Base-by-base conservation (phyloP, 1,140 invertebrate species). In the Paracyclopina nana region DNA sequence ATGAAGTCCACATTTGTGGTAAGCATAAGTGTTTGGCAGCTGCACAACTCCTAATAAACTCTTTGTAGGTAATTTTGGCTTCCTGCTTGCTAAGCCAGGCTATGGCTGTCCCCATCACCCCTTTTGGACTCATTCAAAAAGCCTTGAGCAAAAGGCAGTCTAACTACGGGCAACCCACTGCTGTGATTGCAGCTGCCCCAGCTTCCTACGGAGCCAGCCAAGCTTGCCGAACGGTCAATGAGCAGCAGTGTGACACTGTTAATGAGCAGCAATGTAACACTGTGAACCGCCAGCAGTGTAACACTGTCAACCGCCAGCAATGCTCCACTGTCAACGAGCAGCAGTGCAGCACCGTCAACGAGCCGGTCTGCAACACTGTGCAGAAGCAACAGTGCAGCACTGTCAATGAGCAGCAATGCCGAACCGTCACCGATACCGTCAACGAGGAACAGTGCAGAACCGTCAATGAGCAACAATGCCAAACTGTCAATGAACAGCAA, bases 361-460 rank as follows among this genome's bases (percentile, higher is more conserved):
- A 50, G 16, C 45, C 20, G 16, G 22, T 29, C 16, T 52, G 50
- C 25, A 16, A 11, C 6, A 52, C 34, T 26, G 50, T 52, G 12
- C 24, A 46, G 12, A 40, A 52, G 25, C 48, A 50, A 26, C 48
- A 50, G 26, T 50, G 48, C 25, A 20, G 24, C 18, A 45, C 43
- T 3, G 43, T 45, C 43, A 45, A 14, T 3, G 43, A 45, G 6
- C 16, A 14, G 14, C 14, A 18, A n/a, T 18, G 24, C 25, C 14
- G 24, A 22, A 3, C 16, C 12, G 25, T 30, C 16, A 43, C 29
- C 29, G 16, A 14, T 29, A 50, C 48, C 9, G 48, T 50, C n/a
- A 38, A 50, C 8, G 48, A 50, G 34, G 29, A 38, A 14, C 48
- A 50, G 28, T 50, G 48, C 34, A 50, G 20, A 9, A 50, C 48